Evolutionary conservation across 2,797 vertebrate genomes (phyloP), one percentile per base, ranked within the genome.

Genomic region (Fistularia commersonii): DNA sequence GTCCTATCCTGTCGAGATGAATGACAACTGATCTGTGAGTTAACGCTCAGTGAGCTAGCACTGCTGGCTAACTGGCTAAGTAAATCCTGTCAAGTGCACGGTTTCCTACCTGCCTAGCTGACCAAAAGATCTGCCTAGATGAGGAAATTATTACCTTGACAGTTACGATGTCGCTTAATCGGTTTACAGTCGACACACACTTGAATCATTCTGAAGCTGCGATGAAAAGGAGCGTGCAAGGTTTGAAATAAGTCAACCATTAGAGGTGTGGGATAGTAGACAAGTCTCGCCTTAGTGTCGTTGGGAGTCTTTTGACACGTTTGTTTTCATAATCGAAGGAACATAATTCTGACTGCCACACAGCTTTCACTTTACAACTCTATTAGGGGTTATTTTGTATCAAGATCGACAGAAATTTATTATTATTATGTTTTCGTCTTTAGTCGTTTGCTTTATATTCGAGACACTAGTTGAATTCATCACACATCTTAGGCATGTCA

Each of bases 1-100:
- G 2, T 55, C 3, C 46, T 8, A 32, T 50, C 8, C 65, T 49
- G n/a, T 39, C 10, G 31, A 8, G 14, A 11, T 40, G 10, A 15
- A 4, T 33, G 48, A 44, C 47, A 12, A 15, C 35, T 44, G 2
- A 23, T 23, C 23, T 23, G 23, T 23, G 23, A 23, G 23, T 23
- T 23, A 23, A 23, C 23, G 45, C 53, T 48, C 31, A 51, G 51
- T 33, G 62, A 60, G 62, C 71, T 80, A 81, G 82, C 76, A 48
- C 45, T 13, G 44, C 15, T 1, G 48, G 77, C 72, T 79, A 64
- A 64, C 59, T 52, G 60, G 74, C 71, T 76, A 64, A 79, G 72
- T 66, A 66, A 68, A 64, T 13, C 54, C 47, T 48, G 64, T 42
- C 49, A 73, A 77, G 54, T 67, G 64, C 34, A 47, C 44, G 48